Evolutionary conservation across 2,888 invertebrate genomes (phyloP).

Genomic region (Perithous albicinctus): DNA sequence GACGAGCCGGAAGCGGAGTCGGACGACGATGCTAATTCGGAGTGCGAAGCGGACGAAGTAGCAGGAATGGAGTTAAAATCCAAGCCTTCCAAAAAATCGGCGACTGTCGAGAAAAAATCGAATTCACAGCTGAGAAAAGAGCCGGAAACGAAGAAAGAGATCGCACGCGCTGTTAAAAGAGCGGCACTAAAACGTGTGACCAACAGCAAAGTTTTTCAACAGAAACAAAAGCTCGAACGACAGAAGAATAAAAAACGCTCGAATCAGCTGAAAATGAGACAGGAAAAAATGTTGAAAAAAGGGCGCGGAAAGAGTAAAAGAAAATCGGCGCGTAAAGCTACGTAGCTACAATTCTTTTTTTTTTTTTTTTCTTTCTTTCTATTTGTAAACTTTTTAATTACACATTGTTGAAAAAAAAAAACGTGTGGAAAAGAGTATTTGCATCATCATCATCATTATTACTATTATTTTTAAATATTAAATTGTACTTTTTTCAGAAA

Average conservation of each 20-base stretch:
- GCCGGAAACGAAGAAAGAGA: slow-evolving; percentile 87
- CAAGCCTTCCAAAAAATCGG: slow-evolving; percentile 64
- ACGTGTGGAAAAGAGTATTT: too few relatives aligned
- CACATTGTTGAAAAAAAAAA: neutral
- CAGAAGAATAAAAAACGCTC: slow-evolving; percentile 80
- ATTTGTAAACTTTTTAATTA: slow-evolving; percentile 1
- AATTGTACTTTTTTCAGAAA: slow-evolving; percentile 34
- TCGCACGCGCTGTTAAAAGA: slow-evolving; percentile 89
- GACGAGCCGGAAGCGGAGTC: slow-evolving; percentile 65
- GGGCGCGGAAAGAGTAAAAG: slow-evolving; percentile 81
- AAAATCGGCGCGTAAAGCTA: slow-evolving; percentile 84
- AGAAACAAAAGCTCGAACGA: slow-evolving; percentile 90
- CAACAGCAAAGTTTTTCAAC: slow-evolving; percentile 91
- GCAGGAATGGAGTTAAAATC: slow-evolving; percentile 85
- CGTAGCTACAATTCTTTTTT: slow-evolving; percentile 63
- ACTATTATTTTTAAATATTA: slow-evolving; percentile 32
- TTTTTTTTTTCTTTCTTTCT: slow-evolving; percentile 30
- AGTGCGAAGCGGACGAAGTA: slow-evolving; percentile 82
- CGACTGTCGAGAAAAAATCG: slow-evolving; percentile 8
- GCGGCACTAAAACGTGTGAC: slow-evolving; percentile 91
- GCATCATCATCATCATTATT: neutral
- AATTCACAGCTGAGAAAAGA: slow-evolving; percentile 76
- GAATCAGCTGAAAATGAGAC: slow-evolving; percentile 58
- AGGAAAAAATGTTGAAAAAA: slow-evolving; percentile 84
- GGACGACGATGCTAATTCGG: slow-evolving; percentile 77